A percentile compares a stretch with the other conserved stretches of the same genome.
phyloP scores from a whole-genome alignment of 2,888 invertebrate species.

The Xiphydria camelus region DNA sequence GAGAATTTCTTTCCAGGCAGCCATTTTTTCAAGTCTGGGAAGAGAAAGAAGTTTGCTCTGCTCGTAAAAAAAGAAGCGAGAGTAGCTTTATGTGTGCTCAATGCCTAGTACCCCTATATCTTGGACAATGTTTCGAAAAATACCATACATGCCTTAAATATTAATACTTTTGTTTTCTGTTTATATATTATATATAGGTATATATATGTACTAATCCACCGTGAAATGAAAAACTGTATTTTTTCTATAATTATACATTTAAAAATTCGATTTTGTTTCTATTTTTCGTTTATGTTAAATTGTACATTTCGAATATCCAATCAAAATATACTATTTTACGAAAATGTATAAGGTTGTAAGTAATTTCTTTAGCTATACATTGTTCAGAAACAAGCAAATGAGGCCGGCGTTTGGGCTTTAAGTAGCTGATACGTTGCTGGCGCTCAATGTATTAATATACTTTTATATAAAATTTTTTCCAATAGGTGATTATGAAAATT shows the following conservation, averaged over 20 bases:
- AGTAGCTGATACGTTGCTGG: constrained; percentile 9
- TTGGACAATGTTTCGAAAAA: constrained; percentile 17
- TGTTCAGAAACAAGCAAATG: constrained; percentile 8
- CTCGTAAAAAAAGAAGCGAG: constrained; percentile 19
- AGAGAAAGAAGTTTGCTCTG: constrained; percentile 18
- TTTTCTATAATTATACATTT: too few relatives aligned
- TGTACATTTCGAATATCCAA: constrained; percentile 11
- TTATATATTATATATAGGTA: too few relatives aligned
- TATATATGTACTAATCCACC: too few relatives aligned
- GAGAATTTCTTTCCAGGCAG: too few relatives aligned
- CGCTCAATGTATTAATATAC: too few relatives aligned
- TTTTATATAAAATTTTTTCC: too few relatives aligned
- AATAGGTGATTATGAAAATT: too few relatives aligned
- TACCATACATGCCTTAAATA: constrained; percentile 15
- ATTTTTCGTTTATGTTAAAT: too few relatives aligned
- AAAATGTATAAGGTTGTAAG: constrained; percentile 6
- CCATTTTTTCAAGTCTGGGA: too few relatives aligned
- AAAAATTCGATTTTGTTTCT: too few relatives aligned
- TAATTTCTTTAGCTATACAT: constrained; percentile 6
- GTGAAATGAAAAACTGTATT: too few relatives aligned
- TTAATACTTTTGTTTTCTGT: constrained; percentile 3
- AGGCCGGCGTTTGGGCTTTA: constrained; percentile 11
- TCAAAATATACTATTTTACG: constrained; percentile 9
- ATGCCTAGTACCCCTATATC: constrained; percentile 16
- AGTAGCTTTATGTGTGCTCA: constrained; percentile 17